Conservation (phyloP, 2,888 invertebrate genomes). For the Pseudanteris insignis region DNA sequence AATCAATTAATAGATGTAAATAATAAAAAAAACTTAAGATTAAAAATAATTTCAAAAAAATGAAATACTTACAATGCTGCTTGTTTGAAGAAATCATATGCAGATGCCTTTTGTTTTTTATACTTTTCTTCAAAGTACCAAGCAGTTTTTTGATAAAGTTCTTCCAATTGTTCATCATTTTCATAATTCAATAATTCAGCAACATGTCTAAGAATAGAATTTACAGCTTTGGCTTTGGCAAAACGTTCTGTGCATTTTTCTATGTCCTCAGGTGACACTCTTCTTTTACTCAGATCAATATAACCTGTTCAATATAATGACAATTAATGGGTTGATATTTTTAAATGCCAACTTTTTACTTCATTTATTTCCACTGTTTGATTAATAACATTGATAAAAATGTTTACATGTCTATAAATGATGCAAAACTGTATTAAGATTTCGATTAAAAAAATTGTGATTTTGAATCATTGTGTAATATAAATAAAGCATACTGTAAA, state of each 20-base stretch:
- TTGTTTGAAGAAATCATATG: conserved; percentile 98
- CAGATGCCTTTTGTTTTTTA: conserved; percentile 92
- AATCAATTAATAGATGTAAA: too few relatives aligned
- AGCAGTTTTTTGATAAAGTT: conserved; percentile 94
- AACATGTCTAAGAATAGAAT: conserved; percentile 96
- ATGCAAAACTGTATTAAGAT: too few relatives aligned
- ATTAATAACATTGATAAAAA: too few relatives aligned
- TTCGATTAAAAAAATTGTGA: too few relatives aligned
- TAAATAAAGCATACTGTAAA: too few relatives aligned
- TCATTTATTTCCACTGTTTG: too few relatives aligned
- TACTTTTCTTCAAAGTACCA: conserved; percentile 98
- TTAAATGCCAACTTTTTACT: too few relatives aligned
- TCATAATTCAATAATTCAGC: conserved; percentile 94
- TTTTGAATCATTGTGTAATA: too few relatives aligned
- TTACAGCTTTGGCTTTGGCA: conserved; percentile 97
- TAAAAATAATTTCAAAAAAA: too few relatives aligned
- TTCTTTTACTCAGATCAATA: conserved; percentile 98
- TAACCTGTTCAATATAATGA: conserved; percentile 81
- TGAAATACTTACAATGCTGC: conserved; percentile 94
- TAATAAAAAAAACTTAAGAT: too few relatives aligned
- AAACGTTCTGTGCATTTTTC: conserved; percentile 98
- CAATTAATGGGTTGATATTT: too few relatives aligned
- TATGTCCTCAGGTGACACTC: conserved; percentile 98
- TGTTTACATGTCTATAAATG: too few relatives aligned
- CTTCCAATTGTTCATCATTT: conserved; percentile 91